These are phyloP conservation scores for Tachysurus fulvidraco DNA, from an alignment of 2,113 vertebrate genomes.

Conservation along the genomic window DNA sequence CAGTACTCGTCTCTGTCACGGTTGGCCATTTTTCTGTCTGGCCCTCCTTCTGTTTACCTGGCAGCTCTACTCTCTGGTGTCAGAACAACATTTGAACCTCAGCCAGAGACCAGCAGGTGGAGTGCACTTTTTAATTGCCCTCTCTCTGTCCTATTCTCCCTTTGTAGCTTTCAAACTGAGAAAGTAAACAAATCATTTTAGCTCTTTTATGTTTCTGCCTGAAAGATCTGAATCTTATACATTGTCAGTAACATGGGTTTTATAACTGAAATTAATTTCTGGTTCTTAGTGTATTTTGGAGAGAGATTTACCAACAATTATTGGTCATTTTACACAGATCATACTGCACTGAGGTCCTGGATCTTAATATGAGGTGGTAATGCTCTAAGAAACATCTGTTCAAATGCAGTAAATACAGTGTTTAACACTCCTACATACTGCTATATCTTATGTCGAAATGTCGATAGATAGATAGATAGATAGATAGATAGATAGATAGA, in stretches of 20 bases:
- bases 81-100: slow-evolving; percentile 64
- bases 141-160: slow-evolving; percentile 34
- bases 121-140: slow-evolving; percentile 69
- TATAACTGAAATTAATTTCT: neutral
- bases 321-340: neutral
- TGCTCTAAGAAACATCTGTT: slow-evolving; percentile 61
- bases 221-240: neutral
- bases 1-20: slow-evolving; percentile 77
- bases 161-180: slow-evolving; percentile 5
- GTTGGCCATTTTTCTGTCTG: slow-evolving; percentile 84
- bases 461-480: slow-evolving; percentile 23
- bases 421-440: slow-evolving; percentile 31
- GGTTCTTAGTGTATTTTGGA: neutral
- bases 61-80: slow-evolving; percentile 72
- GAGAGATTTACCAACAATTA: neutral
- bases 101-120: slow-evolving; percentile 63
- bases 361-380: slow-evolving; percentile 54
- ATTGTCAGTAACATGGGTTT: neutral
- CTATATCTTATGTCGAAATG: slow-evolving; percentile 49
- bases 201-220: neutral
- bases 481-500: slow-evolving; percentile 30
- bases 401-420: slow-evolving; percentile 61
- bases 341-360: neutral
- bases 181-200: slow-evolving; percentile 31
- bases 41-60: slow-evolving; percentile 70